Base-by-base conservation (phyloP, 2,888 invertebrate genomes). In the Agrilus mali region DNA sequence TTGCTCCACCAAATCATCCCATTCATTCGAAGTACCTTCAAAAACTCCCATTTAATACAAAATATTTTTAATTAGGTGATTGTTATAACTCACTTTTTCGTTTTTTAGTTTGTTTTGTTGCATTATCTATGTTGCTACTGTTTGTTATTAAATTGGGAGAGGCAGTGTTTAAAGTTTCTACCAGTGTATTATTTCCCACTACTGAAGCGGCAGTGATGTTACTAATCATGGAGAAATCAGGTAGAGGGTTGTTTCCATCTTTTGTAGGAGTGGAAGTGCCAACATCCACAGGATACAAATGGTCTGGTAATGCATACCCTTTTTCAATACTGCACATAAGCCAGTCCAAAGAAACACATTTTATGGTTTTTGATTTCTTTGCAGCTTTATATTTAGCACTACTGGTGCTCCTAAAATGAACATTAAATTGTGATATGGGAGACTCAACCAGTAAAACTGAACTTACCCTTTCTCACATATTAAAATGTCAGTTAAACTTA, bases 291-390 rank as follows among this genome's bases (percentile, higher is more conserved):
- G 80, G 71, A 41, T 74, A 67, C 54, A 78, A 80, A 39, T 71
- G 63, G 3, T 73, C 70, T 0, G 82, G 78, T 34, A 86, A 53
- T 0, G 84, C 79, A 48, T 77, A 81, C 0, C 88, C 87, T 20
- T 73, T 74, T 20, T 74, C 69, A 0, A 82, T 71, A n/a, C 86
- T 88, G 27, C 88, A 84, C 43, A 73, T 73, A 33, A 93, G 70
- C 94, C 95, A 95, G 2, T 80, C 68, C 0, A 82, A 74, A 12
- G 72, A 69, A 0, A 94, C 78, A 55, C 90, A 86, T 33, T 77
- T 54, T n/a, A 64, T 57, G 36, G 68, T 66, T 43, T 69, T 69
- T 10, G 54, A 51, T 48, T 73, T 72, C 36, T 70, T 33, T 0
- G 75, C 75, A 0, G 74, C 74, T 55, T 73, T 80, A 55, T 80